Conservation (phyloP, 2,113 vertebrate genomes). For the Acrocephalus arundinaceus region DNA sequence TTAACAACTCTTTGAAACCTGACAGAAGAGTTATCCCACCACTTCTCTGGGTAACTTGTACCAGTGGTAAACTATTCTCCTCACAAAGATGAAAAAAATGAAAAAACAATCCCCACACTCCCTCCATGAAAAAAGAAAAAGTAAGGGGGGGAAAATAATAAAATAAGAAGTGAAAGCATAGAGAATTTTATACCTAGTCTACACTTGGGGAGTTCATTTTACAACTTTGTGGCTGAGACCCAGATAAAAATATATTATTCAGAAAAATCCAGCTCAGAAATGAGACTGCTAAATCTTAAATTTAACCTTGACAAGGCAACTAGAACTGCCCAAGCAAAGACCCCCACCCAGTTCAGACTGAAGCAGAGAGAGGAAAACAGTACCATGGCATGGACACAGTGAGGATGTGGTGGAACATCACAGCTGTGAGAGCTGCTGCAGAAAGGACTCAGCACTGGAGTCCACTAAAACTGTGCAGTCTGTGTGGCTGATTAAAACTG, state of each 20-base stretch:
- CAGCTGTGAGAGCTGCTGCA: neutral
- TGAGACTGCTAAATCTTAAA: neutral
- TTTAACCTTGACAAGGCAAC: neutral
- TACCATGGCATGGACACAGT: no score
- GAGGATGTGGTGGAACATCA: neutral
- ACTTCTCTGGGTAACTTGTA: neutral
- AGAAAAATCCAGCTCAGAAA: neutral
- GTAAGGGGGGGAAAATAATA: no score
- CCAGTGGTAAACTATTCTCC: neutral
- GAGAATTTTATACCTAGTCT: neutral
- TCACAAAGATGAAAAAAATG: neutral
- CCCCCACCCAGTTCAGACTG: neutral
- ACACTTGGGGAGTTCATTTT: neutral
- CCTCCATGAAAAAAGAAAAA: accelerated
- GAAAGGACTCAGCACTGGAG: neutral
- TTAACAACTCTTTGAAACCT: neutral
- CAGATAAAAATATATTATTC: neutral
- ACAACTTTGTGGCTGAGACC: neutral
- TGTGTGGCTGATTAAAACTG: neutral
- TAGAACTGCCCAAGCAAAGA: neutral
- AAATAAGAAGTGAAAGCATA: neutral
- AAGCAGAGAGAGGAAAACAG: neutral
- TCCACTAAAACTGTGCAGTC: neutral
- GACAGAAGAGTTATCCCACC: neutral
- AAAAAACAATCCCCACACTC: neutral